These are phyloP conservation scores for Celastrina argiolus DNA, from an alignment of 2,888 invertebrate species.

Conservation along the genomic window DNA sequence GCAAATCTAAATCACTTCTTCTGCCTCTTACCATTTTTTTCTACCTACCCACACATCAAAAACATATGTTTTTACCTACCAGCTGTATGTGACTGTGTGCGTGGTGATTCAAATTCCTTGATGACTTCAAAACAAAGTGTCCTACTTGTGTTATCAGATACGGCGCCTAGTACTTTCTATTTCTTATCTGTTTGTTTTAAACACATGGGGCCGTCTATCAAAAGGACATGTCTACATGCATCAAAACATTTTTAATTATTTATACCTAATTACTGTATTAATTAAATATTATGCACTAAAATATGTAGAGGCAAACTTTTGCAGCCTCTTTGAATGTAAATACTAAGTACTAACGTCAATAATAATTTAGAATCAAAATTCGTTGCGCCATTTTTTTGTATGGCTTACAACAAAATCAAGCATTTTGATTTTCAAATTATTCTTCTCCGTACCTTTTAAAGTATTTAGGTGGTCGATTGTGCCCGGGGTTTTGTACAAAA, in stretches of 20 bases:
- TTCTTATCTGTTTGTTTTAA: constrained; percentile 8
- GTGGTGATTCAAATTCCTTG: not conserved
- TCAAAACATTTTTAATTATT: not conserved
- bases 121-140: constrained; percentile 20
- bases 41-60: not conserved
- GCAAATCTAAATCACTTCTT: too few relatives aligned
- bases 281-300: too few relatives aligned
- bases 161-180: constrained; percentile 12
- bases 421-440: not conserved
- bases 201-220: constrained; percentile 2
- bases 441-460: not conserved
- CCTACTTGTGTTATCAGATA: constrained; percentile 23
- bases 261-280: too few relatives aligned
- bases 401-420: not conserved
- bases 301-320: too few relatives aligned
- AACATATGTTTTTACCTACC: not conserved
- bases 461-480: constrained; percentile 8
- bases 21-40: not conserved
- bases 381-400: not conserved
- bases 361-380: too few relatives aligned
- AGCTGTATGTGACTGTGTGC: not conserved
- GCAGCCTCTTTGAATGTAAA: too few relatives aligned
- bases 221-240: not conserved
- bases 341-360: too few relatives aligned
- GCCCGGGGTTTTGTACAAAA: constrained; percentile 22